Evolutionary conservation across 2,888 invertebrate genomes (phyloP), one percentile per base, ranked within the genome.

Genomic region (Drosophila fungiperda): DNA sequence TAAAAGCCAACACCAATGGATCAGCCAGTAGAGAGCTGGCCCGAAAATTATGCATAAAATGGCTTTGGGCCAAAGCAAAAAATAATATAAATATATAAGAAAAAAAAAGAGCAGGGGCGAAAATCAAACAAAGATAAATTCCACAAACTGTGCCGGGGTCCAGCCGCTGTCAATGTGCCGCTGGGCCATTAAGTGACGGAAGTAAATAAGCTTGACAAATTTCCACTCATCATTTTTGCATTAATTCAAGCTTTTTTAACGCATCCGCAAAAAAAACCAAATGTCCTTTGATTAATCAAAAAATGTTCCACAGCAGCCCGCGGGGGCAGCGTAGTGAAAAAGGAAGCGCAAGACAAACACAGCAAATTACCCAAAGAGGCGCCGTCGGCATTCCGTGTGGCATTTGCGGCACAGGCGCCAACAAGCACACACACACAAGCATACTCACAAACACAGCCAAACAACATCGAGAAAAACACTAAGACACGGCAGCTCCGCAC

Each of bases 171-270:
- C 82, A 67, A 72, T 77, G 79, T 65, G 89, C 85, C 89, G 83
- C 81, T 70, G 83, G 85, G 73, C 81, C 87, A 90, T 88, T 90
- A 88, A 88, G 79, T 88, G 90, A 89, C 87, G 90, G 89, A 88
- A 88, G 87, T 89, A 89, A 91, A 91, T 90, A 91, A 91, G 89
- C 90, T 90, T 90, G 91, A 92, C 92, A 91, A 91, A 92, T 92
- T 92, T 91, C 89, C 90, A 89, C 89, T 91, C 89, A 91, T 91
- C 91, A 92, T 92, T 91, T 90, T 90, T 90, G 89, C 90, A 92
- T 92, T 92, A 92, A 91, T 91, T 92, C 87, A 76, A 84, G 85
- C 88, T 90, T 82, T 83, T 88, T 91, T 88, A 89, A 87, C 87
- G 80, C 79, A 77, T 69, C 80, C 69, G 59, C 78, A 66, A 85